phyloP scores from a whole-genome alignment of 2,888 invertebrate genomes.

The Dugesia japonica region DNA sequence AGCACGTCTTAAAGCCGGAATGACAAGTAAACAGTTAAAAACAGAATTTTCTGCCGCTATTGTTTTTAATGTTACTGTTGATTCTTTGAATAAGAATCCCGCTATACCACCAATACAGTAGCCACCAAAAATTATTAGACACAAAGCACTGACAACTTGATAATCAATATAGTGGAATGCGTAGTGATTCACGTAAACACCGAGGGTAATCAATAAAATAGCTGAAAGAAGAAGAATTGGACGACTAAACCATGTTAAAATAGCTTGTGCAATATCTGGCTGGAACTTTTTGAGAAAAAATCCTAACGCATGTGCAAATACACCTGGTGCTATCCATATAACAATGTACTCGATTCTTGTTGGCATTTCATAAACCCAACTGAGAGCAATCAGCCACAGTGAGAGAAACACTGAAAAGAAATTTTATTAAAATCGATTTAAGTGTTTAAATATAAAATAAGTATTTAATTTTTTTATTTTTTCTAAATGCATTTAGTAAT shows the following conservation, averaged over 20 bases:
- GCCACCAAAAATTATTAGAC: constrained; percentile 36
- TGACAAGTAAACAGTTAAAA: constrained; percentile 42
- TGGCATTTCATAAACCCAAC: constrained; percentile 22
- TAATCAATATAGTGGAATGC: constrained; percentile 41
- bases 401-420: constrained; percentile 28
- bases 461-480: background rate
- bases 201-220: constrained; percentile 45
- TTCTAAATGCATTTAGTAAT: background rate
- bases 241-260: constrained; percentile 45
- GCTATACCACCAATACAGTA: constrained; percentile 39
- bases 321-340: constrained; percentile 41
- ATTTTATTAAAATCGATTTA: background rate
- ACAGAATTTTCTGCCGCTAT: constrained; percentile 43
- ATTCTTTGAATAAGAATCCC: constrained; percentile 40
- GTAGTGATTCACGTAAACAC: constrained; percentile 47
- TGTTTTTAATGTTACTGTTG: constrained; percentile 39
- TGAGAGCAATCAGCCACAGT: constrained; percentile 27
- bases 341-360: background rate
- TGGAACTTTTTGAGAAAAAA: constrained; percentile 40
- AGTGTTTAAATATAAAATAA: background rate
- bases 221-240: constrained; percentile 44
- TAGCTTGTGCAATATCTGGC: constrained; percentile 41
- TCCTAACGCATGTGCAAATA: constrained; percentile 42
- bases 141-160: constrained; percentile 35
- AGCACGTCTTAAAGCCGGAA: constrained; percentile 42